Conservation (phyloP, 1,140 invertebrate species). For the Sminthurides bifidus region DNA sequence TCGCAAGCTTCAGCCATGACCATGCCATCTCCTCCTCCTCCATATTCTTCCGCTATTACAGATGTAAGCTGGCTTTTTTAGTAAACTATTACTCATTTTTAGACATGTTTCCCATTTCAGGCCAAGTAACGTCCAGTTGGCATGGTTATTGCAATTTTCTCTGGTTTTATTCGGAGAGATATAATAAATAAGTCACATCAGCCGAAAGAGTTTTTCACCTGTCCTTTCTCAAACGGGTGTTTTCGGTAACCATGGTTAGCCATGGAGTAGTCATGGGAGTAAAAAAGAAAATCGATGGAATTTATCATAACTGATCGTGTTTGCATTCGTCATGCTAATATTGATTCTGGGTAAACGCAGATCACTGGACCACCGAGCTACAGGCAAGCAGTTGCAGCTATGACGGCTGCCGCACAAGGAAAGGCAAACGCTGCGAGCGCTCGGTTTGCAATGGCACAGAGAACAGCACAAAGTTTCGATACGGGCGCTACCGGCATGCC, state of each 20-base stretch:
- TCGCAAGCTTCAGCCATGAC: slow-evolving; percentile 11
- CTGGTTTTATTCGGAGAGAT: background rate
- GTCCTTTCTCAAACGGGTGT: background rate
- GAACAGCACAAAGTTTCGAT: slow-evolving; percentile 28
- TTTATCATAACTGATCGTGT: background rate
- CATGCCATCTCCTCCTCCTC: slow-evolving; percentile 22
- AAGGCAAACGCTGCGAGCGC: background rate
- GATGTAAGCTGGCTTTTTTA: slow-evolving; percentile 18
- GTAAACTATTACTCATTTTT: too few species aligned
- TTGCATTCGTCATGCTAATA: background rate
- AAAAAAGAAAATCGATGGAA: background rate
- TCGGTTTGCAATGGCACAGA: slow-evolving; percentile 11
- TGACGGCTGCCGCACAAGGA: slow-evolving; percentile 6
- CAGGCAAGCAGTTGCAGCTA: slow-evolving; percentile 24
- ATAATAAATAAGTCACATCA: background rate
- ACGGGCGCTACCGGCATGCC: slow-evolving; percentile 1
- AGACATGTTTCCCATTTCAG: too few species aligned
- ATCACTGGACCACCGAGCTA: slow-evolving; percentile 22
- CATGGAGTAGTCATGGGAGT: background rate
- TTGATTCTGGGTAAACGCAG: background rate
- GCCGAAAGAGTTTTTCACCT: background rate
- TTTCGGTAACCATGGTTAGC: background rate
- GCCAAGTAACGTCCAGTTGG: too few species aligned
- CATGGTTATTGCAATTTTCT: background rate
- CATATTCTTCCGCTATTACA: slow-evolving; percentile 17